Percentiles rank a stretch among this genome's conserved stretches.
phyloP scores from a whole-genome alignment of 2,797 vertebrate species.

The Eospalax fontanierii region DNA sequence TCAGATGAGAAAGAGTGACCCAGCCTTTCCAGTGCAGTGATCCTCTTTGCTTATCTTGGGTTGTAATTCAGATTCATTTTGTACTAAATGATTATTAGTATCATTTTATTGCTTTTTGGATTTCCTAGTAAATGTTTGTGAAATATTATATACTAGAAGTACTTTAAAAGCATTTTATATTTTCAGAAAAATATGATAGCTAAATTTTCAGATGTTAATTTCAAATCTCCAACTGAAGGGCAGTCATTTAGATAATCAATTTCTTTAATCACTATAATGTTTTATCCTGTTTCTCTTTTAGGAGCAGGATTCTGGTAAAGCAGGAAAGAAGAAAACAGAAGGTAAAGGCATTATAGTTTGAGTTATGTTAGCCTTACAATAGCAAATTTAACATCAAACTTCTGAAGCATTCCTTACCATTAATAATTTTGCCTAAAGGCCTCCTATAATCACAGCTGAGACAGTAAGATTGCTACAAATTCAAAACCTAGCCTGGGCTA shows the following conservation, averaged over 20 bases:
- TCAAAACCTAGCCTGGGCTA: background rate
- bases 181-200: slow-evolving; percentile 18
- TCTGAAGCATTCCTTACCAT: background rate
- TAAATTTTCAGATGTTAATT: slow-evolving; percentile 63
- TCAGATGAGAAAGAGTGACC: slow-evolving; percentile 34
- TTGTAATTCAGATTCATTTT: slow-evolving; percentile 59
- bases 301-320: slow-evolving; percentile 87
- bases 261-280: slow-evolving; percentile 39
- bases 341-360: slow-evolving; percentile 81
- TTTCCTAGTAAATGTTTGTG: slow-evolving; percentile 64
- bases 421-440: background rate
- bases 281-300: slow-evolving; percentile 72
- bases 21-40: background rate
- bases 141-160: background rate
- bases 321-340: slow-evolving; percentile 90
- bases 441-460: background rate
- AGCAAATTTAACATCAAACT: background rate
- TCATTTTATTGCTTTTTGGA: slow-evolving; percentile 45
- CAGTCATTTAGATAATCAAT: slow-evolving; percentile 53
- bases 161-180: slow-evolving; percentile 38
- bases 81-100: slow-evolving; percentile 8
- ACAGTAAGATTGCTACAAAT: background rate
- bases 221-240: background rate
- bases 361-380: slow-evolving; percentile 51
- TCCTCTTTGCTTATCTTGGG: slow-evolving; percentile 51